Conservation (phyloP, 2,797 vertebrate genomes). For the Psittacula echo region DNA sequence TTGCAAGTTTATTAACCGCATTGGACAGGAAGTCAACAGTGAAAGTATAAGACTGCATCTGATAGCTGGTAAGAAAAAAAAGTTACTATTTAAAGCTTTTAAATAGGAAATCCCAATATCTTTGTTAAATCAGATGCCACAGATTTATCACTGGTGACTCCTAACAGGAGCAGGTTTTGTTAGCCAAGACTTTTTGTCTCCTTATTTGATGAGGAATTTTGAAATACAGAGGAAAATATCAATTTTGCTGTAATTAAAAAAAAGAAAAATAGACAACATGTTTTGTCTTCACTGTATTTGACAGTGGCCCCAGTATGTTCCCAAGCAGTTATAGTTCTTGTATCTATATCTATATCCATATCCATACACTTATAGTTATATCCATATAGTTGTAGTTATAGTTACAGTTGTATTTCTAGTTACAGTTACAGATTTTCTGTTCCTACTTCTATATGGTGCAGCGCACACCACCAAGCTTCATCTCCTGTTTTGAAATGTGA, state of each 20-base stretch:
- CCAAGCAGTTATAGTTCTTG: not conserved
- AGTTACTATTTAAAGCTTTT: not conserved
- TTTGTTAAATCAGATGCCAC: not conserved
- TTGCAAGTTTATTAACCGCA: slow-evolving; percentile 65
- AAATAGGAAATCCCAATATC: not conserved
- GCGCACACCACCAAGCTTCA: not conserved
- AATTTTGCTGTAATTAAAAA: not conserved
- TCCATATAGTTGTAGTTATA: not conserved
- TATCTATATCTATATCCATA: not conserved
- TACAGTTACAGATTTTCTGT: not conserved
- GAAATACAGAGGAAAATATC: not conserved
- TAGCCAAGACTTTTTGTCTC: not conserved
- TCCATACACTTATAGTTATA: not conserved
- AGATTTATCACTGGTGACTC: not conserved
- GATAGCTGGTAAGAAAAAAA: slow-evolving; percentile 63
- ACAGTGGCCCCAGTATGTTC: not conserved
- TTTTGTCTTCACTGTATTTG: not conserved
- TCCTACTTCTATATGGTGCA: not conserved
- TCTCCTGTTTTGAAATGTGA: not conserved
- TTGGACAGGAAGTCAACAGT: slow-evolving; percentile 42
- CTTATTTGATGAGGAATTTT: not conserved
- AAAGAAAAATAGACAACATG: not conserved
- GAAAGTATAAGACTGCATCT: slow-evolving; percentile 23
- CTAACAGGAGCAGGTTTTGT: not conserved
- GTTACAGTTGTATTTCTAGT: not conserved